These are phyloP conservation scores for Chironomus striatipennis DNA, from an alignment of 1,140 invertebrate species.

Conservation along the genomic window DNA sequence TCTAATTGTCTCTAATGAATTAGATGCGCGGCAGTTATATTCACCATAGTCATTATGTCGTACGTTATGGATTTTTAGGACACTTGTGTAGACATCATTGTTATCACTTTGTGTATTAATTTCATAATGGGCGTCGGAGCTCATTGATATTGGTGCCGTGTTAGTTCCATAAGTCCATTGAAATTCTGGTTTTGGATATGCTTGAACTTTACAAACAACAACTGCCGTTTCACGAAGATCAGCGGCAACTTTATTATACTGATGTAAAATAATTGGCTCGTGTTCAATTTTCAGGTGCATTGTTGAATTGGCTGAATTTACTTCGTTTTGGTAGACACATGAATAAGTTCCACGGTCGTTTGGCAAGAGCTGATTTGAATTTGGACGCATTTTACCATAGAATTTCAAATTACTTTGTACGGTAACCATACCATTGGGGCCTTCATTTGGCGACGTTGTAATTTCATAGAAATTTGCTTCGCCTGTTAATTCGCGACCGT, in stretches of 20 bases:
- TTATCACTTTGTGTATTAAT: slow-evolving; percentile 69
- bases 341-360: slow-evolving; percentile 78
- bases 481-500: slow-evolving; percentile 64
- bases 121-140: slow-evolving; percentile 77
- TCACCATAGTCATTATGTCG: slow-evolving; percentile 77
- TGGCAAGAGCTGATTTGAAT: slow-evolving; percentile 66
- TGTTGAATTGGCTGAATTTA: slow-evolving; percentile 72
- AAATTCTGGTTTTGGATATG: slow-evolving; percentile 85
- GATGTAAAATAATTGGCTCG: slow-evolving; percentile 72
- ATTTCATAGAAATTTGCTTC: slow-evolving; percentile 72
- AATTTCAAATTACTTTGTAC: slow-evolving; percentile 79
- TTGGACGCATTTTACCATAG: slow-evolving; percentile 60
- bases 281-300: slow-evolving; percentile 88
- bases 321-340: slow-evolving; percentile 82
- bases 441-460: slow-evolving; percentile 63
- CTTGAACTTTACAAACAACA: slow-evolving; percentile 79
- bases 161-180: slow-evolving; percentile 80
- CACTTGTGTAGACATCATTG: slow-evolving; percentile 77
- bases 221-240: slow-evolving; percentile 74
- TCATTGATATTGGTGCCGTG: slow-evolving; percentile 57
- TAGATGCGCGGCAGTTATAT: slow-evolving; percentile 77
- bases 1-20: slow-evolving; percentile 62
- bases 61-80: slow-evolving; percentile 66
- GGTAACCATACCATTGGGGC: slow-evolving; percentile 63
- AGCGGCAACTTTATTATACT: slow-evolving; percentile 82